Evolutionary conservation across 2,797 vertebrate species (phyloP).

Genomic region (Pachyuromys duprasi): DNA sequence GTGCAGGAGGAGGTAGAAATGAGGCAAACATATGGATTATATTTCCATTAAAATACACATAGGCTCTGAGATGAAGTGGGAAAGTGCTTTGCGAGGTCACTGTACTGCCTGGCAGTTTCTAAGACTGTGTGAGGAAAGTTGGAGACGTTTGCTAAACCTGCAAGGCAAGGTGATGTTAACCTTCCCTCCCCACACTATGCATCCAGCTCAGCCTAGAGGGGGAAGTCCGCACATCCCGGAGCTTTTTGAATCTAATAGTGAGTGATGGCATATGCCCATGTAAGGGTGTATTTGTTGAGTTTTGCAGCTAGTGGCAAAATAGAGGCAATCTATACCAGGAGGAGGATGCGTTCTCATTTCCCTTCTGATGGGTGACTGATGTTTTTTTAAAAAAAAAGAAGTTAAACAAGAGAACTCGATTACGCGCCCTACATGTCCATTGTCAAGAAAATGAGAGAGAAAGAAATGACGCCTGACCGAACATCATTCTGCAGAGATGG

Average conservation of each 20-base stretch:
- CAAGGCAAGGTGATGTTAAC: background rate
- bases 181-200: background rate
- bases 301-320: background rate
- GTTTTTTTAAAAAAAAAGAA: background rate
- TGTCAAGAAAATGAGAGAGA: conserved; percentile 64
- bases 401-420: conserved; percentile 25
- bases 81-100: background rate
- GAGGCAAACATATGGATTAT: conserved; percentile 53
- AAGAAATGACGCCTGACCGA: background rate
- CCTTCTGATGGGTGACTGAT: background rate
- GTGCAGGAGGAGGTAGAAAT: conserved; percentile 3
- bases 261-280: background rate
- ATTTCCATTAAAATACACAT: conserved; percentile 66
- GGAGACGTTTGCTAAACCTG: conserved; percentile 59
- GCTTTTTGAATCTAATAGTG: background rate
- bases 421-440: background rate
- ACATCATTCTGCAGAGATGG: background rate
- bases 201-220: background rate
- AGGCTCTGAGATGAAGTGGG: conserved; percentile 36
- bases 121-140: conserved; percentile 40
- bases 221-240: background rate
- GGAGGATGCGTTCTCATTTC: conserved; percentile 34
- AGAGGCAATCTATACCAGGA: background rate
- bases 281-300: background rate
- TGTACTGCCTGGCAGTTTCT: background rate